A percentile compares a stretch with the other conserved stretches of the same genome.
Conservation (phyloP, 2,888 invertebrate genomes). For the Dicranocentrus wangi region DNA sequence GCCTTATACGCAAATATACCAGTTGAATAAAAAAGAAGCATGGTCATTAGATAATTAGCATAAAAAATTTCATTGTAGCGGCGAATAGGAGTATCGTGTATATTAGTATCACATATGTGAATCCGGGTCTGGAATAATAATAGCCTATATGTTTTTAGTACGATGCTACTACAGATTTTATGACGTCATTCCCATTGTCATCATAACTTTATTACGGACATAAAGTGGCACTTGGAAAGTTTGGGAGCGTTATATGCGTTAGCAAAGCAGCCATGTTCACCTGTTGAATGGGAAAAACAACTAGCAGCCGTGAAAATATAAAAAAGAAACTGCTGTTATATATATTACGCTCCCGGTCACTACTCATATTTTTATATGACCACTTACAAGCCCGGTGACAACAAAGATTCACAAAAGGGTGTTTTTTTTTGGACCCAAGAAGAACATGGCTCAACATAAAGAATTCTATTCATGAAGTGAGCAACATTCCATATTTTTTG, state of each 20-base stretch:
- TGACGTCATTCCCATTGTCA: slow-evolving; percentile 56
- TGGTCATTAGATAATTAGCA: too few species aligned
- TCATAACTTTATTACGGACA: slow-evolving; percentile 58
- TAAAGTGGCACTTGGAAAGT: slow-evolving; percentile 42
- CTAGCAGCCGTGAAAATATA: background rate
- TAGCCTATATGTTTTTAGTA: background rate
- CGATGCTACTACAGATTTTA: slow-evolving; percentile 36
- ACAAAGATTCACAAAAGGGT: background rate
- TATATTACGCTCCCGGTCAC: slow-evolving; percentile 9
- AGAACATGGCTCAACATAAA: slow-evolving; percentile 26
- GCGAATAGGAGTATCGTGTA: too few species aligned
- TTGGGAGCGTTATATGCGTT: background rate
- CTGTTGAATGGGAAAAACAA: slow-evolving; percentile 51
- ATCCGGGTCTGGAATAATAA: too few species aligned
- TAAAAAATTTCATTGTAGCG: background rate
- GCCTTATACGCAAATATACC: too few species aligned
- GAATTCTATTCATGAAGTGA: slow-evolving; percentile 23
- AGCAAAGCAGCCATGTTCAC: too few species aligned
- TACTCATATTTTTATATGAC: slow-evolving; percentile 37
- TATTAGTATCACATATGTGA: too few species aligned
- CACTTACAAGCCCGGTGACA: slow-evolving; percentile 17
- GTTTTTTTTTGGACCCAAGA: slow-evolving; percentile 28
- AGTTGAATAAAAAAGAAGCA: too few species aligned
- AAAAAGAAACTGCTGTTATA: slow-evolving; percentile 8
- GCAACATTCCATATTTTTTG: slow-evolving; percentile 39